Percentiles rank a stretch among this genome's conserved stretches.
Evolutionary conservation across 2,888 invertebrate species (phyloP).

Genomic region (Drosophila pegasa): DNA sequence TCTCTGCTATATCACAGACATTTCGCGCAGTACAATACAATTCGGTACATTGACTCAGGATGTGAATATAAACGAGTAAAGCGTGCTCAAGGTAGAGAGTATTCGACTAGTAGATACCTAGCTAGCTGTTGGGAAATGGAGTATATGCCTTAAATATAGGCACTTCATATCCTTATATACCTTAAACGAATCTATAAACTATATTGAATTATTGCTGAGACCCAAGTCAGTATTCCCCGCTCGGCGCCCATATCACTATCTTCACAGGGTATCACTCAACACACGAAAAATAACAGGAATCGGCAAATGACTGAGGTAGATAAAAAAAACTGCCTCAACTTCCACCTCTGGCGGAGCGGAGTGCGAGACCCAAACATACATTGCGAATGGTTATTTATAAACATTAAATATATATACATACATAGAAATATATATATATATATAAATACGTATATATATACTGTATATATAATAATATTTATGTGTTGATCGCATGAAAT

Average conservation of each 20-base stretch:
- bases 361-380: neutral
- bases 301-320: slow-evolving; percentile 27
- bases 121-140: too few relatives aligned
- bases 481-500: slow-evolving; percentile 80
- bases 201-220: too few relatives aligned
- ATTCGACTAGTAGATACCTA: neutral
- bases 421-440: slow-evolving; percentile 16
- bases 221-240: neutral
- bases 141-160: too few relatives aligned
- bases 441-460: slow-evolving; percentile 27
- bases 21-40: slow-evolving; percentile 30
- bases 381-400: slow-evolving; percentile 45
- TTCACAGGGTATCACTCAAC: neutral
- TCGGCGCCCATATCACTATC: neutral
- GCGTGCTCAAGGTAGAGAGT: neutral
- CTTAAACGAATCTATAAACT: too few relatives aligned
- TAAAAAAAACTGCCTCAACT: slow-evolving; percentile 1
- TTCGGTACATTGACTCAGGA: slow-evolving; percentile 32
- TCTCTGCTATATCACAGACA: too few relatives aligned
- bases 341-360: neutral
- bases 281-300: slow-evolving; percentile 15
- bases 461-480: slow-evolving; percentile 73
- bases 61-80: neutral
- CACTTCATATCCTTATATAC: too few relatives aligned
- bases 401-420: slow-evolving; percentile 25